phyloP scores from a whole-genome alignment of 2,113 vertebrate genomes.

The Saguinus midas region DNA sequence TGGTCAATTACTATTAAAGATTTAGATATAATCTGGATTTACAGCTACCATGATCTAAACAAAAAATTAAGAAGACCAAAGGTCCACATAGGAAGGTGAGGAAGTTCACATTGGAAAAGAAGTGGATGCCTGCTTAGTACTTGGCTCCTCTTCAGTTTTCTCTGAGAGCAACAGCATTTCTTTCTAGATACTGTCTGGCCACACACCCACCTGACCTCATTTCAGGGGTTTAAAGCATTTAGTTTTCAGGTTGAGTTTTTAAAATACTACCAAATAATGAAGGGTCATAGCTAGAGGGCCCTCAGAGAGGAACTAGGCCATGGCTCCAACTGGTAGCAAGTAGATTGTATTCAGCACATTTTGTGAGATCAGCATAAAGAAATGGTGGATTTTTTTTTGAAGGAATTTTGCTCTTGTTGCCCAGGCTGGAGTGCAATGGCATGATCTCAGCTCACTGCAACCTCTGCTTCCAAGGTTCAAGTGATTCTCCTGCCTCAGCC shows the following conservation, averaged over 20 bases:
- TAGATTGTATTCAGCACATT: not conserved
- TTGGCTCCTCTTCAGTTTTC: not conserved
- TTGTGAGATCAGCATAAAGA: constrained; percentile 10
- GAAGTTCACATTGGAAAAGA: not conserved
- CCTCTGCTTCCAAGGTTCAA: no score
- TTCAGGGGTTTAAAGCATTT: constrained; percentile 35
- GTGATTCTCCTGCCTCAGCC: no score
- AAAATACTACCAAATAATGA: constrained; percentile 27
- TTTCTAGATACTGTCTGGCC: constrained; percentile 23
- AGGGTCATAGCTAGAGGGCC: not conserved
- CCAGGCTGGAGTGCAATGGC: no score
- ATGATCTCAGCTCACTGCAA: no score
- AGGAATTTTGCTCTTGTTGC: no score
- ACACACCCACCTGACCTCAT: constrained; percentile 30
- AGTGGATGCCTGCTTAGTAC: not conserved
- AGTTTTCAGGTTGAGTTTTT: constrained; percentile 33
- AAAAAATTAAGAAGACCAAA: not conserved
- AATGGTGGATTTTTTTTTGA: not conserved
- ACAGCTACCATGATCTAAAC: not conserved
- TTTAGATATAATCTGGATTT: not conserved
- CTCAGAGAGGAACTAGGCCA: constrained; percentile 3
- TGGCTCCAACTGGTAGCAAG: not conserved
- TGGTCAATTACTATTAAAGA: not conserved
- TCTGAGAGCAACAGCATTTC: constrained; percentile 14
- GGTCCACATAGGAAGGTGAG: not conserved